Evolutionary conservation across 1,140 invertebrate genomes (phyloP).

Genomic region (Macrotrachela quadricornifera): DNA sequence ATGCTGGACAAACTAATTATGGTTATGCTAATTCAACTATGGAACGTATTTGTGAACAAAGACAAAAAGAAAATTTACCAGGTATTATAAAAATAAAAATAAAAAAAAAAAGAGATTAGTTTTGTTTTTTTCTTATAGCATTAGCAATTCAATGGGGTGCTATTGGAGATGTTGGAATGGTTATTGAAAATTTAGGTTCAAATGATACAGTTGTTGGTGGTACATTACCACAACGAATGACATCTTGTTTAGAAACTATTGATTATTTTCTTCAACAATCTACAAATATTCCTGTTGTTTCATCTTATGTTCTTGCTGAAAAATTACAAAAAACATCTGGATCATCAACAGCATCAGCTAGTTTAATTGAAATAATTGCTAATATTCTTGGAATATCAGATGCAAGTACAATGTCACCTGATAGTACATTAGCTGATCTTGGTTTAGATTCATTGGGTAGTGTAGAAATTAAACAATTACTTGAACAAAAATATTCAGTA

Average conservation of each 20-base stretch:
- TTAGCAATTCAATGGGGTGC: constrained; percentile 85
- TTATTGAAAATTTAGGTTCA: constrained; percentile 59
- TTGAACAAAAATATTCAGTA: constrained; percentile 73
- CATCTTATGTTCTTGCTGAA: constrained; percentile 34
- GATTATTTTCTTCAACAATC: constrained; percentile 67
- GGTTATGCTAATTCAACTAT: constrained; percentile 82
- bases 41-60: constrained; percentile 70
- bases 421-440: constrained; percentile 59
- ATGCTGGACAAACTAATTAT: constrained; percentile 81
- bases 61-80: constrained; percentile 50
- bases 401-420: constrained; percentile 45
- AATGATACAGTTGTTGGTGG: constrained; percentile 43
- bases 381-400: constrained; percentile 48
- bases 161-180: constrained; percentile 79
- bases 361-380: constrained; percentile 21
- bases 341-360: constrained; percentile 6
- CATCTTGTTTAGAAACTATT: constrained; percentile 59
- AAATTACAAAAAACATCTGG: constrained; percentile 25
- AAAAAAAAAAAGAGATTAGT: too few relatives aligned
- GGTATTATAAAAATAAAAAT: too few relatives aligned
- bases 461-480: constrained; percentile 83
- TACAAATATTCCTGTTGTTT: not conserved
- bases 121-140: constrained; percentile 21
- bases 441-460: constrained; percentile 95
- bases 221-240: constrained; percentile 70